Evolutionary conservation across 2,888 invertebrate genomes (phyloP).

Genomic region (Caenorhabditis drosophilae): DNA sequence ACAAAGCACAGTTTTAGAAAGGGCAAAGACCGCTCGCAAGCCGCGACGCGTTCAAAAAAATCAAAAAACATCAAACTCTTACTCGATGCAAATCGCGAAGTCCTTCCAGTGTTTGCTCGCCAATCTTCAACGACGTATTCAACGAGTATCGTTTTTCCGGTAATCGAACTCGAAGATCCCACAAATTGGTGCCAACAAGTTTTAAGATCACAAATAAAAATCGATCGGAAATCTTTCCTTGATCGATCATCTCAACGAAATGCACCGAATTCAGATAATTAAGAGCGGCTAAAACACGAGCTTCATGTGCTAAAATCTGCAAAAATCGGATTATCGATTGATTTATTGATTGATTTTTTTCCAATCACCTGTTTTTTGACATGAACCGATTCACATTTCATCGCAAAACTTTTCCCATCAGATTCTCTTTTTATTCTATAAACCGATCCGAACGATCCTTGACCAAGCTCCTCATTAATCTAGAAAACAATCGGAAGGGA

Average conservation of each 20-base stretch:
- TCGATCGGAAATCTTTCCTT: constrained; percentile 39
- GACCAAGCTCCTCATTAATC: constrained; percentile 42
- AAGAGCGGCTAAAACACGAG: constrained; percentile 44
- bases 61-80: no score
- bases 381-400: constrained; percentile 53
- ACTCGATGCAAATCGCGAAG: constrained; percentile 45
- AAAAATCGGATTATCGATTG: no score
- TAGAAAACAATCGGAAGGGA: constrained; percentile 1
- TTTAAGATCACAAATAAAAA: constrained; percentile 54
- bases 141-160: constrained; percentile 27
- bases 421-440: constrained; percentile 31
- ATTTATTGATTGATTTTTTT: no score
- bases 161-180: constrained; percentile 51
- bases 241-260: constrained; percentile 50
- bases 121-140: constrained; percentile 30
- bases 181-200: constrained; percentile 57
- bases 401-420: constrained; percentile 39
- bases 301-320: no score
- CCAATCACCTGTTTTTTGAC: constrained; percentile 37
- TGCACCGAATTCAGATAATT: constrained; percentile 45
- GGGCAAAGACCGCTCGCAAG: no score
- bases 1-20: no score
- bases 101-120: constrained; percentile 43
- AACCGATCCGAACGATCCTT: constrained; percentile 59
- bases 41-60: no score